Base-by-base conservation (phyloP, 1,140 invertebrate genomes). In the Drosophila mayri region DNA sequence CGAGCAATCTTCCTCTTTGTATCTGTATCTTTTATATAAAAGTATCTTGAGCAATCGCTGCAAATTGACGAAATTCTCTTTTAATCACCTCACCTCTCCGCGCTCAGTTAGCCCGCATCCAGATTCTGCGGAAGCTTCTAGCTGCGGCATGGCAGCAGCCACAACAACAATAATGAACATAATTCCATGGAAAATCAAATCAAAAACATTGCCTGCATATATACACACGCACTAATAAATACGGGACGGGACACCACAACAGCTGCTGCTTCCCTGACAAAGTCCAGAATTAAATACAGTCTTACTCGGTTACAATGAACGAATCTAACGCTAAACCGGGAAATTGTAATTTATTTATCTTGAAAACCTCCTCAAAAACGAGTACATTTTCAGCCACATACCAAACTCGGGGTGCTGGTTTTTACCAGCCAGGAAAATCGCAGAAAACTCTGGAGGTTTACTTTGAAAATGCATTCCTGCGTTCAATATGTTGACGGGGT, bases 61-160 rank as follows among this genome's bases (percentile, higher is more conserved):
- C 22, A 47, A 60, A 52, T 60, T 67, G 55, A 38, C 22, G 32
- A 70, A 65, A 50, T 59, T 68, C 73, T 68, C 54, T 61, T 59
- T 68, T 52, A 60, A 14, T 44, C 20, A 20, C n/a, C 43, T 5
- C 28, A 18, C 12, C 9, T 8, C 14, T 3, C 37, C 41, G 9
- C 37, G 11, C 18, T 37, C 41, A 44, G 5, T 18, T n/a, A 46
- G 50, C 75, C 65, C 75, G 64, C 64, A 78, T 62, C 47, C 44
- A 46, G 38, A 65, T 32, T 32, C 67, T 38, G 20, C 57, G 43
- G 74, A 77, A 78, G 55, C 50, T 67, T 77, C 75, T 64, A 62
- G 64, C 75, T 75, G 64, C 52, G 8, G 44, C 46, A 28, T 16
- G 30, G 50, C 22, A 28, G 46, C 38, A 76, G 22, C 44, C 43